A percentile compares a stretch with the other conserved stretches of the same genome.
Conservation (phyloP, 1,140 invertebrate species). For the Thalassaphorura encarpata region DNA sequence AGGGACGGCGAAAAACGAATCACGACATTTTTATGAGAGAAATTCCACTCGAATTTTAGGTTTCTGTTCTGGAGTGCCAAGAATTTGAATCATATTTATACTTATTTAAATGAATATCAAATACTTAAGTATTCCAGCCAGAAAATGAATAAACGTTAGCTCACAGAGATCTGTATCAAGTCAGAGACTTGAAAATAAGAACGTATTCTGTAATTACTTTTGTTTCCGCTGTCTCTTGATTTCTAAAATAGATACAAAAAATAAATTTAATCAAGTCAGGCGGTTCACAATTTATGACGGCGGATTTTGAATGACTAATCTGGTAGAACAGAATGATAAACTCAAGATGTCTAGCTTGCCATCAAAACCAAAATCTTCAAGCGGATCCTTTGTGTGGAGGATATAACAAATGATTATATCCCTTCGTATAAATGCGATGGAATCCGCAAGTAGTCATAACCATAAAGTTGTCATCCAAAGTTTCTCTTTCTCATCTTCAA, state of each 20-base stretch:
- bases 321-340: too few species aligned
- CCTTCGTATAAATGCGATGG: conserved; percentile 14
- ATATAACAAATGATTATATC: conserved; percentile 13
- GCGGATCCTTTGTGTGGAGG: neutral
- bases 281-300: neutral
- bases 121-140: neutral
- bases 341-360: too few species aligned
- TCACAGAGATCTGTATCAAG: neutral
- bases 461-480: conserved; percentile 26
- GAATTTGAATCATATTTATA: too few species aligned
- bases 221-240: neutral
- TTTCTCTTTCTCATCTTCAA: conserved; percentile 22
- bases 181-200: too few species aligned
- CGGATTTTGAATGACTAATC: neutral
- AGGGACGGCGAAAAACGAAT: too few species aligned
- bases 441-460: conserved; percentile 29
- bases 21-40: too few species aligned
- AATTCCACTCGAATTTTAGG: too few species aligned
- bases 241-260: neutral
- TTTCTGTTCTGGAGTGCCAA: too few species aligned
- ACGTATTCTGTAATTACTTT: too few species aligned
- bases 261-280: neutral
- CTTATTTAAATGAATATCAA: too few species aligned
- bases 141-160: neutral
- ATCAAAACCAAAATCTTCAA: neutral